Evolutionary conservation across 2,797 vertebrate genomes (phyloP), one percentile per base, ranked within the genome.

Genomic region (Mareca penelope): DNA sequence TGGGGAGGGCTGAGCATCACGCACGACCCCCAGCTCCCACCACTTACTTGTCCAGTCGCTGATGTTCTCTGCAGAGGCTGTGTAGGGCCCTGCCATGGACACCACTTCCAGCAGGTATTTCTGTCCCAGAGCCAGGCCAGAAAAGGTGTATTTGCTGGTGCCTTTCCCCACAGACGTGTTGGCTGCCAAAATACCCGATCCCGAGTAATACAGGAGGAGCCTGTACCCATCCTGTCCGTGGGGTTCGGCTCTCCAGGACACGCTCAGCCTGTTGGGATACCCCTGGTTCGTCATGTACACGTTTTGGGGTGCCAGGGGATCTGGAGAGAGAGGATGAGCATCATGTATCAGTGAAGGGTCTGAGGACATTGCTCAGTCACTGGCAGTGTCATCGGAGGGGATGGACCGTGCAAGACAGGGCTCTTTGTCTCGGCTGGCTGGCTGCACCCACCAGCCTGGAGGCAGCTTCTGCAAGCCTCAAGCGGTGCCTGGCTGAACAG

Each of bases 21-120:
- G 12, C 31, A 15, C 6, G 16, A 46, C 12, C 6, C 26, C 18
- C 18, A 8, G 46, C 46, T 70, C 61, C 59, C 75, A 42, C 26
- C 68, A 96, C 97, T 97, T 81, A 98, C 97, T 76, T 23, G 97
- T 97, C 97, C 97, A 97, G 68, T 96, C 84, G 0, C 97, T 96
- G 85, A 94, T 80, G 6, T 92, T 97, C 79, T 91, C 85, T 0
- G 95, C 64, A 0, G 82, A 86, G 0, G 89, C 22, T 11, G 17
- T 1, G 1, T 97, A 96, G 26, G 96, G 96, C 64, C 97, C 97
- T 11, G 97, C 97, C 77, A 76, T 0, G 0, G 96, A 50, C 59
- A 92, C 10, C 22, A 97, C 78, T 61, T 96, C 94, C 89, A 97
- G 96, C 67, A 96, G 33, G 42, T 97, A 97, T 87, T 92, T 83